These are phyloP conservation scores for Anastatus disparis DNA, from an alignment of 1,140 invertebrate genomes.

Conservation along the genomic window DNA sequence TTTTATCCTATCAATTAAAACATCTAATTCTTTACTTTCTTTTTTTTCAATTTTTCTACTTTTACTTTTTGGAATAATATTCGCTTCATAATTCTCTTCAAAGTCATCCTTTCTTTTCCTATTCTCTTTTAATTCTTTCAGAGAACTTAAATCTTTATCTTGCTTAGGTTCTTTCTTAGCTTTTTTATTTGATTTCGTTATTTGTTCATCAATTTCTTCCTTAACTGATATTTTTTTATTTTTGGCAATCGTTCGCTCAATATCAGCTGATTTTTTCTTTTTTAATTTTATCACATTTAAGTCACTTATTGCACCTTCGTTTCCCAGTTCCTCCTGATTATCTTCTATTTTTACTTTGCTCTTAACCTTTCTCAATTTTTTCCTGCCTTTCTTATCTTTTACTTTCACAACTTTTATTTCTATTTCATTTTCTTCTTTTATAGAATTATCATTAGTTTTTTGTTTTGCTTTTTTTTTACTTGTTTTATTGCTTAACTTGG, in stretches of 20 bases:
- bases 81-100: conserved; percentile 57
- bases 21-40: conserved; percentile 61
- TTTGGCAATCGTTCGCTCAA: conserved; percentile 40
- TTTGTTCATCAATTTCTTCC: conserved; percentile 59
- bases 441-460: conserved; percentile 49
- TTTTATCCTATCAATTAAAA: conserved; percentile 64
- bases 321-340: conserved; percentile 56
- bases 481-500: conserved; percentile 53
- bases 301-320: conserved; percentile 58
- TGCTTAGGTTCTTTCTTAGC: conserved; percentile 46
- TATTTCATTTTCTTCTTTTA: conserved; percentile 59
- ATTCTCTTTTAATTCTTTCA: conserved; percentile 50
- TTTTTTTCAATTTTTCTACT: conserved; percentile 61
- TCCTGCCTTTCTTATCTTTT: conserved; percentile 53
- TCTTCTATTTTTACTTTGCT: conserved; percentile 60
- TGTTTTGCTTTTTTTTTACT: conserved; percentile 61
- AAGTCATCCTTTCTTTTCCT: conserved; percentile 61
- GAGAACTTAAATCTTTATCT: conserved; percentile 43
- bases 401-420: conserved; percentile 38
- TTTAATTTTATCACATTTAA: conserved; percentile 61
- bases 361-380: conserved; percentile 53
- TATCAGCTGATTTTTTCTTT: conserved; percentile 47
- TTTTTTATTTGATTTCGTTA: conserved; percentile 54
- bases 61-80: conserved; percentile 56
- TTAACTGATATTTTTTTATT: conserved; percentile 55